Evolutionary conservation across 53 echinoderm and acorn worm genomes (phyloP), one percentile per base, ranked within the genome.

Genomic region (Pentamera pediparva): DNA sequence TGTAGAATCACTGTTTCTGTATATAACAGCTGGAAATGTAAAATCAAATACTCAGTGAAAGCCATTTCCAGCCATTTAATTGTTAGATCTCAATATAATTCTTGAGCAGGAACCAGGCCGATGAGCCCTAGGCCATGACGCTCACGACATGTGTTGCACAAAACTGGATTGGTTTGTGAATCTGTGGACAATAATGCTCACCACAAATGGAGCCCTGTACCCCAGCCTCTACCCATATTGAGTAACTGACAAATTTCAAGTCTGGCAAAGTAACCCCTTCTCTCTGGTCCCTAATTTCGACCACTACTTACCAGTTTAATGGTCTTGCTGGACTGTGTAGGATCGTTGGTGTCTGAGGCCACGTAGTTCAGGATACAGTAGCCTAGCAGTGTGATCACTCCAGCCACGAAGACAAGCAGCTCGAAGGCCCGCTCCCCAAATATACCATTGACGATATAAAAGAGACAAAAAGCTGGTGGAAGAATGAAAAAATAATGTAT

Each of bases 371-470:
- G 61, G 75, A 88, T 88, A 52, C 85, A 81, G 64, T 96, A 91
- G 17, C 79, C 43, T 22, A 96, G 74, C 20, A 96, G 69, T 30
- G 86, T 77, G 25, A 83, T 24, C 0, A 83, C 79, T 15, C 91
- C 96, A 19, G 75, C 77, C 10, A 88, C 74, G 60, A 96, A 96
- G 54, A 88, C 81, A 7, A 90, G 71, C 17, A 96, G 47, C 59
- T 96, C 96, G 75, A 82, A 91, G 30, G 86, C 83, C 24, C 96
- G 65, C 48, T 96, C 96, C 32, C 85, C 83, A 75, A 96, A 91
- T 24, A 96, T 76, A 3, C 96, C 96, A 75, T 96, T 91, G 7
- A 96, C 9, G 4, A 90, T 79, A 56, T 96, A 96, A 40, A 87
- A 80, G 4, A 91, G 61, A 54, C 82, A 82, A 49, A 83, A 92